These are phyloP conservation scores for Synanthedon myopaeformis DNA, from an alignment of 2,888 invertebrate species.

Conservation along the genomic window DNA sequence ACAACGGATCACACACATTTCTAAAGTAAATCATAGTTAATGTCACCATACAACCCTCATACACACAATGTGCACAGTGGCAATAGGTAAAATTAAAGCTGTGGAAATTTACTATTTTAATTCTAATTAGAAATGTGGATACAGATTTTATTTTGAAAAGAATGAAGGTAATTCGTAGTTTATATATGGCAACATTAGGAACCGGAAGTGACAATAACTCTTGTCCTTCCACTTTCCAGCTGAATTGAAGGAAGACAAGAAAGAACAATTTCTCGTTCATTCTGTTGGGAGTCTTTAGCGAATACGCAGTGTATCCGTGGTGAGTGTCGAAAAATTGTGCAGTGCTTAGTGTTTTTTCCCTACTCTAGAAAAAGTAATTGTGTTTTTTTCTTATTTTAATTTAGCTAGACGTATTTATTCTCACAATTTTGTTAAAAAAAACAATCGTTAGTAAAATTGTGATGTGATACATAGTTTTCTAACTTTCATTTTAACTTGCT, in stretches of 20 bases:
- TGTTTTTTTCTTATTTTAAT: slow-evolving; percentile 1
- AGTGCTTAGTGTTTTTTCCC: slow-evolving; percentile 23
- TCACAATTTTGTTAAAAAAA: neutral
- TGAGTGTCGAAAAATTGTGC: slow-evolving; percentile 64
- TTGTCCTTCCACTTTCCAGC: slow-evolving; percentile 34
- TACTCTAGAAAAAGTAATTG: slow-evolving; percentile 2
- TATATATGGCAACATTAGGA: slow-evolving; percentile 23
- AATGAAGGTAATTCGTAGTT: neutral
- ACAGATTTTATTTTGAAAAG: no score
- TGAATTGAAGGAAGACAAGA: slow-evolving; percentile 50
- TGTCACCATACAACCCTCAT: no score
- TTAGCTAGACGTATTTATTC: neutral
- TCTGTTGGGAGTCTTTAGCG: slow-evolving; percentile 77
- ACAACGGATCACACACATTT: no score
- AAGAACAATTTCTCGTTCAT: slow-evolving; percentile 73
- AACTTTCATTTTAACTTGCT: slow-evolving; percentile 1
- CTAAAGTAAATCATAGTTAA: no score
- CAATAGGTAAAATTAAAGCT: no score
- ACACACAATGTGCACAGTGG: no score
- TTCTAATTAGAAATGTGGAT: no score
- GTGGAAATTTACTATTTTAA: no score
- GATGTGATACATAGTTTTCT: slow-evolving; percentile 11
- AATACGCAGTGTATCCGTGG: slow-evolving; percentile 72
- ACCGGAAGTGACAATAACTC: slow-evolving; percentile 54
- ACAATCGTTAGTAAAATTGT: neutral